Percentiles rank a stretch among this genome's conserved stretches.
Conservation (phyloP, 37 sponge, comb jelly and placozoan genomes). For the Spongia lamella region DNA sequence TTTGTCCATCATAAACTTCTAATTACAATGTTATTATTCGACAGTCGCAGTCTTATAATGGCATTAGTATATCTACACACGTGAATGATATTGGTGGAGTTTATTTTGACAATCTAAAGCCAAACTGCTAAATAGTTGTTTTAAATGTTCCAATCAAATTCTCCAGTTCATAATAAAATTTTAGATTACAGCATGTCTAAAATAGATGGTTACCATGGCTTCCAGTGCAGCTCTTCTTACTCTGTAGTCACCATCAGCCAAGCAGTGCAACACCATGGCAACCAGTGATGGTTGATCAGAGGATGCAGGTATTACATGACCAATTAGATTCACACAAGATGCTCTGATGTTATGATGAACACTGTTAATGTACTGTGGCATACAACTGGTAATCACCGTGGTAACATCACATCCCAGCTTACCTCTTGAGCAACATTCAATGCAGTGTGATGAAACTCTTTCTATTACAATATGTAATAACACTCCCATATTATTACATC, state of each 20-base stretch:
- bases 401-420: no score
- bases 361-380: slow-evolving; percentile 5
- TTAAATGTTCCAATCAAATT: background rate
- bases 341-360: slow-evolving; percentile 61
- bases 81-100: no score
- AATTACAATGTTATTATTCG: no score
- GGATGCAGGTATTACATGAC: slow-evolving; percentile 45
- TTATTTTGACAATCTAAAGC: background rate
- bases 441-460: no score
- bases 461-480: no score
- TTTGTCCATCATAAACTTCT: slow-evolving; percentile 14
- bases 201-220: slow-evolving; percentile 72
- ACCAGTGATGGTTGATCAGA: slow-evolving; percentile 20
- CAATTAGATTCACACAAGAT: slow-evolving; percentile 67
- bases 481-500: no score
- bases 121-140: background rate
- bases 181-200: no score
- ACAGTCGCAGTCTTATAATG: no score
- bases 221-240: slow-evolving; percentile 65
- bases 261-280: slow-evolving; percentile 23
- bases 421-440: no score
- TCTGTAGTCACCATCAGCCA: slow-evolving; percentile 63
- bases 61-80: no score
- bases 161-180: background rate
- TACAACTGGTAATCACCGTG: background rate